phyloP scores from a whole-genome alignment of 2,797 vertebrate species.

The Caiman crocodilus region DNA sequence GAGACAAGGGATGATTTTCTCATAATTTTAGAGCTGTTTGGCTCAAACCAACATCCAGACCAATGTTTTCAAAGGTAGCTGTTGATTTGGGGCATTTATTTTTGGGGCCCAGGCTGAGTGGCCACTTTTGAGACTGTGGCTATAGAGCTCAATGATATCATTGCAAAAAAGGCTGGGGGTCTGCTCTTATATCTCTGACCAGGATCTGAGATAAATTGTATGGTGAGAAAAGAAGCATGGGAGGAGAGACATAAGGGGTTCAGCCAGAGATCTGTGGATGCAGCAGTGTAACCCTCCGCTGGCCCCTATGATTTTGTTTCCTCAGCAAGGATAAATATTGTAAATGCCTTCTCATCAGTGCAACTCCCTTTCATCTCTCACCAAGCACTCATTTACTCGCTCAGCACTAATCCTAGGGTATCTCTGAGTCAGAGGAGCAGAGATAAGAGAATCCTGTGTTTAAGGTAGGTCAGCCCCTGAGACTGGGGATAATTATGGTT shows the following conservation, averaged over 20 bases:
- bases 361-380: not conserved
- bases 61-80: not conserved
- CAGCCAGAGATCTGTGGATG: not conserved
- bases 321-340: not conserved
- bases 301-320: not conserved
- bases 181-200: not conserved
- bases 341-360: constrained; percentile 11
- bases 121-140: not conserved
- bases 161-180: not conserved
- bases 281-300: not conserved
- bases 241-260: not conserved
- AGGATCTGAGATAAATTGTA: not conserved
- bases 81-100: constrained; percentile 6
- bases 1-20: not conserved
- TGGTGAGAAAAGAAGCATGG: not conserved
- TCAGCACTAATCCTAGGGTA: not conserved
- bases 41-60: not conserved
- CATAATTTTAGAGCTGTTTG: not conserved
- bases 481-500: not conserved
- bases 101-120: not conserved
- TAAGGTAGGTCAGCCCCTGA: not conserved
- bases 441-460: not conserved
- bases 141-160: not conserved
- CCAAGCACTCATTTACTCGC: not conserved
- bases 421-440: not conserved